Conservation (phyloP, 2,113 vertebrate genomes). For the Poecilia latipinna region DNA sequence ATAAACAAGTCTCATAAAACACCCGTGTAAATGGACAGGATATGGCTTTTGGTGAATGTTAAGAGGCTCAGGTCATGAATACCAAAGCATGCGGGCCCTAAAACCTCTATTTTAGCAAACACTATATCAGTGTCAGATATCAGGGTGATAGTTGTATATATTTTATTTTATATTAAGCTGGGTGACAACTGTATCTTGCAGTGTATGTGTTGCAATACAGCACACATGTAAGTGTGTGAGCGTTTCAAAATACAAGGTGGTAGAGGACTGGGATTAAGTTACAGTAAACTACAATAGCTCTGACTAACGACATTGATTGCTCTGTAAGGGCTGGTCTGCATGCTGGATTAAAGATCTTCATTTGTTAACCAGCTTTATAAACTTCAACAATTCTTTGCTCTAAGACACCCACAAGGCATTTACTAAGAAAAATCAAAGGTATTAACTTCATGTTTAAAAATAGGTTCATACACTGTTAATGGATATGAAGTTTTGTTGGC, state of each 20-base stretch:
- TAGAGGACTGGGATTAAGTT: slow-evolving; percentile 72
- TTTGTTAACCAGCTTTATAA: slow-evolving; percentile 60
- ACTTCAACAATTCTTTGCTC: slow-evolving; percentile 13
- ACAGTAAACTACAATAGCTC: slow-evolving; percentile 73
- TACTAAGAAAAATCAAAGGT: not conserved
- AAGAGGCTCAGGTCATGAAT: slow-evolving; percentile 33
- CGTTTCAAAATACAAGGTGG: slow-evolving; percentile 55
- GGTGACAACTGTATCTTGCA: not conserved
- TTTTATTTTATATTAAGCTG: slow-evolving; percentile 27
- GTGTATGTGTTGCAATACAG: slow-evolving; percentile 9
- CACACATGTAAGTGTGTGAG: slow-evolving; percentile 39
- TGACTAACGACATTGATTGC: slow-evolving; percentile 68
- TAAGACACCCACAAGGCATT: not conserved
- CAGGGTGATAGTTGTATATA: not conserved
- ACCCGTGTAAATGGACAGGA: slow-evolving; percentile 29
- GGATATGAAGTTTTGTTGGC: not conserved
- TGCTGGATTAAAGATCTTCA: slow-evolving; percentile 59
- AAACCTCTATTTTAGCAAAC: slow-evolving; percentile 55
- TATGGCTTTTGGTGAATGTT: slow-evolving; percentile 17
- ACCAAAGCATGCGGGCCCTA: slow-evolving; percentile 34
- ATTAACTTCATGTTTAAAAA: no score
- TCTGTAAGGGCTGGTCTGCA: slow-evolving; percentile 51
- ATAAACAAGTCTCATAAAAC: slow-evolving; percentile 62
- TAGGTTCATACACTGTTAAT: not conserved
- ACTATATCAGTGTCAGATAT: slow-evolving; percentile 25